phyloP scores from a whole-genome alignment of 1,140 invertebrate species.

The Drosophila obscura region DNA sequence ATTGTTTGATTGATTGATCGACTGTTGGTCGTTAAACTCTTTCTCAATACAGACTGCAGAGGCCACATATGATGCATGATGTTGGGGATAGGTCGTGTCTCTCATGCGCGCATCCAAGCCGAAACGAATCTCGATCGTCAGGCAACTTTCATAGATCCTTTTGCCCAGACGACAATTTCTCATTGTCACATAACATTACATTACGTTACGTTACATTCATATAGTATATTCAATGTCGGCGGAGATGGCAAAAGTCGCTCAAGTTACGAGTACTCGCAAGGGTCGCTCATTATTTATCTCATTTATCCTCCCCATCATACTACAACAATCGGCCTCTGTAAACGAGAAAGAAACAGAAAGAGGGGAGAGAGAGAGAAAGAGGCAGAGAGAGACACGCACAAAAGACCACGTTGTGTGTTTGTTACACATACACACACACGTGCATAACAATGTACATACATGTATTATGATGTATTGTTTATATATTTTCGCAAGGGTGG shows the following conservation, averaged over 20 bases:
- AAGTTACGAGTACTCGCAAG: conserved; percentile 67
- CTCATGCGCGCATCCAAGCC: conserved; percentile 31
- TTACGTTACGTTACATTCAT: not conserved
- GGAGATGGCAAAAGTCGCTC: conserved; percentile 65
- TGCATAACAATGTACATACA: conserved; percentile 20
- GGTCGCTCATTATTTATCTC: conserved; percentile 55
- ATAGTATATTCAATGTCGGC: not conserved
- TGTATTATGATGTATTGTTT: conserved; percentile 18
- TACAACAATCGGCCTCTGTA: conserved; percentile 84
- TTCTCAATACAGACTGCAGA: conserved; percentile 79
- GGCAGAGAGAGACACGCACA: conserved; percentile 70
- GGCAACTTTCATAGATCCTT: conserved; percentile 59
- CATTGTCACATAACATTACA: conserved; percentile 20
- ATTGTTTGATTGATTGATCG: not conserved
- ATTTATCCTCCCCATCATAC: conserved; percentile 83
- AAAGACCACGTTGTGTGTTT: conserved; percentile 52
- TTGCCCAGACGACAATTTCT: conserved; percentile 43
- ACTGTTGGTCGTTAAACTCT: conserved; percentile 38
- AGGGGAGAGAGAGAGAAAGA: conserved; percentile 62
- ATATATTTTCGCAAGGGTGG: conserved; percentile 52
- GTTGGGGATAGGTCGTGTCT: conserved; percentile 77
- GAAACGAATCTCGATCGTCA: conserved; percentile 44
- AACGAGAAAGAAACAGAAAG: conserved; percentile 72
- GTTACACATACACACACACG: conserved; percentile 24
- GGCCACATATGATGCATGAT: conserved; percentile 83